Evolutionary conservation across 2,797 vertebrate genomes (phyloP), one percentile per base, ranked within the genome.

Genomic region (Australoheros facetus): DNA sequence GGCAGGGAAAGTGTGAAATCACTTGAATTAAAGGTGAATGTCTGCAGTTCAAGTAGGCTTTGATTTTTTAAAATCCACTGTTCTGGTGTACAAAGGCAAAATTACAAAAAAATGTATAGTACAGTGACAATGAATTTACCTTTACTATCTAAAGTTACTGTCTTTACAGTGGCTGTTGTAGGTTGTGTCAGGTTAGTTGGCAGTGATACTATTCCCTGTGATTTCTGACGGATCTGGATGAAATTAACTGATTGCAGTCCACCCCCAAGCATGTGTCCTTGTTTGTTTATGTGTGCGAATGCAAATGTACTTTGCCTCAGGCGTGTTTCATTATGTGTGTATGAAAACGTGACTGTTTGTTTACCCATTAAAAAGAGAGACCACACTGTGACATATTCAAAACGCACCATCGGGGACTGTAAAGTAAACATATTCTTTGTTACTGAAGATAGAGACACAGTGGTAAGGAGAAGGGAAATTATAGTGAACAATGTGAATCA

Each of bases 381-480:
- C 23, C 32, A 34, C 70, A 72, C 51, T 23, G 73, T 82, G 77
- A 83, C 77, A 72, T 53, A 66, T 83, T 71, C 26, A 59, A 60
- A 85, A 66, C 32, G 79, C 78, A 54, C 55, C 71, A 66, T 81
- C 12, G 19, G 62, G 71, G 69, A n/a, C 26, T 48, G 16, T 71
- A 32, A 77, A 80, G 56, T 57, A 86, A 79, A 71, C 53, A 17
- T 69, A 45, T 56, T 70, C 73, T 48, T 91, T 91, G 53, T 78
- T 60, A 30, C 8, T 76, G 64, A 71, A 57, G 59, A 66, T 19
- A 57, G 51, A 80, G 69, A 83, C 37, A 42, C 17, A 19, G 57
- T 57, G 26, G 53, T 3, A 48, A 89, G 56, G 69, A 60, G 70
- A 62, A 73, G 78, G 76, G 76, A 90, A 91, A 92, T 88, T 83